phyloP scores from a whole-genome alignment of 64 coral and sea anemone genomes.

The Catalaphyllia jardinei region DNA sequence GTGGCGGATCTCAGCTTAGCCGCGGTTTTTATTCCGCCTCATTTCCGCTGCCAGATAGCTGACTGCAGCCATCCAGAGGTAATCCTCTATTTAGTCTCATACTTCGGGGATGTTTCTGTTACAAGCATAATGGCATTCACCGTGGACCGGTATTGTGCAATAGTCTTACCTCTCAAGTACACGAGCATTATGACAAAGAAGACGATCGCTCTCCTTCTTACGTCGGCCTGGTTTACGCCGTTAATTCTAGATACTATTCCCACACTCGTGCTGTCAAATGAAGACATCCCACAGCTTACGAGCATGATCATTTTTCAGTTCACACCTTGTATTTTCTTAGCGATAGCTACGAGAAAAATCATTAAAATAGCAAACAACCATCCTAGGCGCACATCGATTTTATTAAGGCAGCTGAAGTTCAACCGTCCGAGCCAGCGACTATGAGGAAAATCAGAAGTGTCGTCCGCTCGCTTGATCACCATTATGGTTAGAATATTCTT shows the following conservation, averaged over 20 bases:
- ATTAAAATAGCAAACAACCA: conserved; percentile 2
- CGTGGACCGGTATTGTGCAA: neutral
- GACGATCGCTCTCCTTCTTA: neutral
- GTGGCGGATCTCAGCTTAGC: neutral
- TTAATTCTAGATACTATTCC: neutral
- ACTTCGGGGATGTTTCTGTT: neutral
- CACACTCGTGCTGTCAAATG: neutral
- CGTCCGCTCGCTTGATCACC: neutral
- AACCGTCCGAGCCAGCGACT: neutral
- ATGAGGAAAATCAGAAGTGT: neutral
- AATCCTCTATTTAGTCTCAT: neutral
- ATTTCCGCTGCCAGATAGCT: neutral
- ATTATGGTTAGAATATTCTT: neutral
- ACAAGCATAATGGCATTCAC: neutral
- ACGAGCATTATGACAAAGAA: neutral
- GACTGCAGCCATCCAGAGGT: neutral
- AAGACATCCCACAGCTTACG: neutral
- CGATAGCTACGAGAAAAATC: conserved; percentile 1
- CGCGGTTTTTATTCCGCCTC: neutral
- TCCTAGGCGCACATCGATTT: neutral
- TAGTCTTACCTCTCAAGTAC: conserved; percentile 7
- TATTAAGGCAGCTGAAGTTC: neutral
- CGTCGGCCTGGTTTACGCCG: neutral
- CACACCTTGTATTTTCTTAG: neutral
- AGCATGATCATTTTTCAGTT: conserved; percentile 12